Conservation (phyloP, 92 coral and sea anemone genomes). For the Galaxea fascicularis region DNA sequence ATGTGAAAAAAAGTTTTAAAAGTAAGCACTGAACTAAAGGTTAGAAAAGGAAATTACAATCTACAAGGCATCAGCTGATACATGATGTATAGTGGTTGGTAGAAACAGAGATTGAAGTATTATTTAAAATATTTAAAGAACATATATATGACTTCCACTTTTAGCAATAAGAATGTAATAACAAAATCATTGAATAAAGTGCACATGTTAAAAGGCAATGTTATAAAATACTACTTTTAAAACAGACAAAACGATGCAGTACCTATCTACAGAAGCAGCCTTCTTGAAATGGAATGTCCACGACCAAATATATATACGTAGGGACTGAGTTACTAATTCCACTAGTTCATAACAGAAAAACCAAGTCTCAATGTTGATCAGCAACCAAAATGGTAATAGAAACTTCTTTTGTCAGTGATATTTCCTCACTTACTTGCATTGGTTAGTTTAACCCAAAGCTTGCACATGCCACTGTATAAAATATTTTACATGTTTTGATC, state of each 20-base stretch:
- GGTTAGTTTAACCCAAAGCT: slow-evolving; percentile 6
- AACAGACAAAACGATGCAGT: slow-evolving; percentile 10
- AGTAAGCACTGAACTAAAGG: too few species aligned
- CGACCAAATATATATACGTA: slow-evolving; percentile 72
- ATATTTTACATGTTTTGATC: neutral
- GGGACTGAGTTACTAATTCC: slow-evolving; percentile 80
- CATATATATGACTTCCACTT: too few species aligned
- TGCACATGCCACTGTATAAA: slow-evolving; percentile 26
- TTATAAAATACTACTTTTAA: neutral
- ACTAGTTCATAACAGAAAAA: slow-evolving; percentile 52
- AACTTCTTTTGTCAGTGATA: neutral
- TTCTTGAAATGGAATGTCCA: slow-evolving; percentile 77
- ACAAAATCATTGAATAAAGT: neutral
- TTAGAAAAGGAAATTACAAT: too few species aligned
- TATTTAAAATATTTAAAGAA: too few species aligned
- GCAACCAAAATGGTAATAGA: neutral
- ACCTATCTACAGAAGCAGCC: slow-evolving; percentile 70
- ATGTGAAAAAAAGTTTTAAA: too few species aligned
- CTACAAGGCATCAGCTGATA: too few species aligned
- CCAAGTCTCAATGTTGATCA: neutral
- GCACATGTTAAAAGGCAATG: neutral
- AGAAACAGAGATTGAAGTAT: too few species aligned
- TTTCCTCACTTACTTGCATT: slow-evolving; percentile 27
- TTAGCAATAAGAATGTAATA: neutral
- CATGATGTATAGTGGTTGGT: too few species aligned